Percentiles rank a stretch among this genome's conserved stretches.
Evolutionary conservation across 1,140 invertebrate species (phyloP).

Genomic region (Pseudoatta argentina): DNA sequence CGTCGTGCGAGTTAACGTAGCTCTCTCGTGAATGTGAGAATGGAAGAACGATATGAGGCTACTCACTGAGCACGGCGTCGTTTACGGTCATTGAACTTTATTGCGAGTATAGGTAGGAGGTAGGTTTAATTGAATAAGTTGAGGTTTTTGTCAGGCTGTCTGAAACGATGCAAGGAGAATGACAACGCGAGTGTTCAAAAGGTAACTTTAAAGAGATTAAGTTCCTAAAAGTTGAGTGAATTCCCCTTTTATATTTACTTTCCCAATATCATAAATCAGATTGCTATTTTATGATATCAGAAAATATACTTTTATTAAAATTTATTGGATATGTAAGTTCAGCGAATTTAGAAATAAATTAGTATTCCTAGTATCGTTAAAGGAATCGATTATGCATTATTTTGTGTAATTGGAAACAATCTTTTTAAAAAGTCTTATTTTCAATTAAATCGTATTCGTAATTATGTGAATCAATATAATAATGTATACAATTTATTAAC

Average conservation of each 20-base stretch:
- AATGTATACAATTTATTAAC: neutral
- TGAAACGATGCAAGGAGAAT: slow-evolving; percentile 42
- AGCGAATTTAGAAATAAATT: slow-evolving; percentile 2
- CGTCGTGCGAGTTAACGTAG: slow-evolving; percentile 40
- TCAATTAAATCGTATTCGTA: neutral
- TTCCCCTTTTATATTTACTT: neutral
- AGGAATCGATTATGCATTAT: neutral
- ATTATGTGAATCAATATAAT: neutral
- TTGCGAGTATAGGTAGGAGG: slow-evolving; percentile 25
- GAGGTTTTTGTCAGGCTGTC: slow-evolving; percentile 33
- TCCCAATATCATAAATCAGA: neutral
- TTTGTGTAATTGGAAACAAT: neutral
- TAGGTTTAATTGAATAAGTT: slow-evolving; percentile 58
- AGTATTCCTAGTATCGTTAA: neutral
- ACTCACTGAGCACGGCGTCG: slow-evolving; percentile 16
- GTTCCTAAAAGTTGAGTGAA: slow-evolving; percentile 9
- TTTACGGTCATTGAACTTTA: slow-evolving; percentile 58
- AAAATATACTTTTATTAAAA: neutral
- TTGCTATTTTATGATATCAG: neutral
- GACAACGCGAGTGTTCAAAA: slow-evolving; percentile 32
- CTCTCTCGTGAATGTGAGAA: slow-evolving; percentile 34
- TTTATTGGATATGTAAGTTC: neutral
- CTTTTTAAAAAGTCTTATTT: neutral
- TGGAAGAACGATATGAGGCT: slow-evolving; percentile 10
- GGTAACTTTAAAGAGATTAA: slow-evolving; percentile 42